Evolutionary conservation across 2,888 invertebrate genomes (phyloP), one percentile per base, ranked within the genome.

Genomic region (Drosophila ezoana): DNA sequence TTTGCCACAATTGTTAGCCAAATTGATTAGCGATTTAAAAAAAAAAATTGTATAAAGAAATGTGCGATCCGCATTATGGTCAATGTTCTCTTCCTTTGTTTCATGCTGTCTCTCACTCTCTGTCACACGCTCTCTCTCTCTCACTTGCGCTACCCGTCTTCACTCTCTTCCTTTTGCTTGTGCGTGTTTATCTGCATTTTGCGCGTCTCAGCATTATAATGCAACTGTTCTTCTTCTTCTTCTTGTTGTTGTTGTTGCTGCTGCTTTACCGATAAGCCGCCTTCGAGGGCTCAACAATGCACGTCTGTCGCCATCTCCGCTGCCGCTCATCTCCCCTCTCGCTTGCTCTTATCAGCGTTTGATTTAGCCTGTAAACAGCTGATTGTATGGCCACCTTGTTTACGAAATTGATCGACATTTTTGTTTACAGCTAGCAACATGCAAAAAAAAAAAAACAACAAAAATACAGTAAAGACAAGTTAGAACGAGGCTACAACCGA

Each of bases 201-300:
- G 33, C 45, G 28, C 10, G 14, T n/a, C 20, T 72, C 66, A 72
- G 51, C 73, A 56, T 72, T 72, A 72, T 41, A 51, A 23, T 48
- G 54, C 59, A 72, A 13, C 6, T 59, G 41, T 51, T 56, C 23
- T 20, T 53, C 18, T 10, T 32, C 16, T 9, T 53, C 16, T 28
- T 14, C 13, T 40, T 43, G 23, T 14, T 43, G 23, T 20, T 23
- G 8, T 13, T 53, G 28, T n/a, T 20, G 35, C 47, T 44, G 35
- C 20, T 44, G 28, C 16, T 56, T 16, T 40, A 28, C 37, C 64
- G 57, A 58, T 54, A 54, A 59, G 72, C 51, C 11, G 2, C 45
- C 18, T 20, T 11, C 2, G 23, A 33, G 23, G 23, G 35, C 61
- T 35, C 14, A 23, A 64, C 51, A 64, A 52, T 51, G 40, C 23